Evolutionary conservation across 2,888 invertebrate species (phyloP), one percentile per base, ranked within the genome.

Genomic region (Caenorhabditis wallacei): DNA sequence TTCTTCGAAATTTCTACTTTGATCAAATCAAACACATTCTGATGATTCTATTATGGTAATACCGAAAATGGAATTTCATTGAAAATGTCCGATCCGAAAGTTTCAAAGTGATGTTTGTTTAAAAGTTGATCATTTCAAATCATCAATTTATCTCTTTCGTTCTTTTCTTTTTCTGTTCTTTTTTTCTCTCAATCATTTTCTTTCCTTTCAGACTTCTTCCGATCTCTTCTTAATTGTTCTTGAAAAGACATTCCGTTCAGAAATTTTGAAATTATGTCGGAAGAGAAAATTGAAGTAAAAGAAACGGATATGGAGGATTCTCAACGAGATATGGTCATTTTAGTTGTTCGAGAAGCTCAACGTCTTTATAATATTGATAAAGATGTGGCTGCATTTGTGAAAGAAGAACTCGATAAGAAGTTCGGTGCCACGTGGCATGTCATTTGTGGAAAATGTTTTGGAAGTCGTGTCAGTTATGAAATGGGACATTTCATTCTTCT

Each of bases 401-500:
- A 87, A 64, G 87, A 87, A 70, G 85, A 86, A 20, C 72, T 86
- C 35, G 87, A 87, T 66, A 85, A 86, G 69, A 85, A 85, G 54
- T 71, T 87, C 26, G 84, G 85, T 11, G 83, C 85, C 37, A 87
- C 87, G 48, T 87, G 87, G 87, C 87, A 87, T 54, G 85, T 86
- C 59, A 86, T 87, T 46, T 80, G 82, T 40, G 87, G 87, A 26
- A 85, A 85, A 71, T 85, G 85, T 43, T 87, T 86, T 53, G 87
- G 87, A 40, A 85, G 84, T 53, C 80, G 87, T 16, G 87, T 87
- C 13, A 82, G 82, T 56, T 87, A 87, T 61, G 87, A 87, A 66
- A 85, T 85, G 85, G 85, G 85, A 2, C 85, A 87, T 57, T 87
- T 87, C 61, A 78, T 87, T n/a, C 85, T 87, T 40, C 71, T 87